Evolutionary conservation across 2,888 invertebrate species (phyloP).

Genomic region (Idaea straminata): DNA sequence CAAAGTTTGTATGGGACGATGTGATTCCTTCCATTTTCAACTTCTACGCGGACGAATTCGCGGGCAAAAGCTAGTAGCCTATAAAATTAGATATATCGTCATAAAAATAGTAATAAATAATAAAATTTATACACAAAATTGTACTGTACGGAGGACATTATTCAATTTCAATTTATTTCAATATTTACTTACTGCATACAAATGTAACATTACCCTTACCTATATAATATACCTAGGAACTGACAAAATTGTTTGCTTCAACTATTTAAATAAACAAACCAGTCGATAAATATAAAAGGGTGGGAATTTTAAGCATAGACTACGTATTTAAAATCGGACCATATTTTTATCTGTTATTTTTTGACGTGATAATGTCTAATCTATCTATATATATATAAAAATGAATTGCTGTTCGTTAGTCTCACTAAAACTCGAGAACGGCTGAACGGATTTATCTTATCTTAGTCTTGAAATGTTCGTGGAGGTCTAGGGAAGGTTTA

Average conservation of each 20-base stretch:
- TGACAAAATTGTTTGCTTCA: constrained; percentile 16
- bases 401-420: too few species aligned
- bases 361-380: too few species aligned
- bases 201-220: neutral
- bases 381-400: too few species aligned
- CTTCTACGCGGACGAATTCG: too few species aligned
- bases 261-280: constrained; percentile 29
- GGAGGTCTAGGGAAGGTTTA: too few species aligned
- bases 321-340: neutral
- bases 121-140: neutral
- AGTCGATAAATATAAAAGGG: constrained; percentile 27
- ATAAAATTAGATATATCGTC: too few species aligned
- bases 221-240: neutral
- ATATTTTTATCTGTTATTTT: neutral
- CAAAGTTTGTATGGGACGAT: too few species aligned
- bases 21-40: too few species aligned
- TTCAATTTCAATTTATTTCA: neutral
- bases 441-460: too few species aligned
- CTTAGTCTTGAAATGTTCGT: too few species aligned
- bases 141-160: neutral
- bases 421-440: too few species aligned
- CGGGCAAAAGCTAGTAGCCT: neutral
- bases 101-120: neutral
- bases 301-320: constrained; percentile 17
- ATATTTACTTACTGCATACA: neutral